A percentile compares a stretch with the other conserved stretches of the same genome.
Conservation (phyloP, 2,113 vertebrate genomes). For the Protomyctophum bolini region DNA sequence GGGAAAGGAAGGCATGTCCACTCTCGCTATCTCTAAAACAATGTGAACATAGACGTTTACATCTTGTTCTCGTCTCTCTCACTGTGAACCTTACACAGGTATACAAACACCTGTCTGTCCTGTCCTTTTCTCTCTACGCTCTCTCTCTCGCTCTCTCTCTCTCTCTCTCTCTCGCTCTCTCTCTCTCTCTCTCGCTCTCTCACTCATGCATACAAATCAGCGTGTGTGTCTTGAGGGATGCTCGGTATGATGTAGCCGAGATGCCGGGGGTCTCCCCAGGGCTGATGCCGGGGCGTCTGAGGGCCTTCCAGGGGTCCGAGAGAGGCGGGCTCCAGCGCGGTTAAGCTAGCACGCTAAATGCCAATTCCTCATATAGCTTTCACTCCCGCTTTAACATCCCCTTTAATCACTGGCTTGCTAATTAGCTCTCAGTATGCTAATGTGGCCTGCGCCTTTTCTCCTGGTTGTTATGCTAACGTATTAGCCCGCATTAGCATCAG, state of each 20-base stretch:
- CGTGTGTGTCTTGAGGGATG: no score
- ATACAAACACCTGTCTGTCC: neutral
- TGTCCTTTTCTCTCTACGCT: neutral
- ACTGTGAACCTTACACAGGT: neutral
- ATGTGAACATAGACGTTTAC: neutral
- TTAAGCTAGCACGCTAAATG: slow-evolving; percentile 15
- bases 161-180: neutral
- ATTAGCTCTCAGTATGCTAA: slow-evolving; percentile 73
- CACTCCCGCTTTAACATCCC: slow-evolving; percentile 61
- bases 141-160: neutral
- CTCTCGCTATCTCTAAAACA: neutral
- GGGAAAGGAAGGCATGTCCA: neutral
- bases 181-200: neutral
- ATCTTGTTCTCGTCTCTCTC: neutral
- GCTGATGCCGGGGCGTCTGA: neutral
- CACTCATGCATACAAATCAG: neutral
- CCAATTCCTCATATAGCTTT: slow-evolving; percentile 42
- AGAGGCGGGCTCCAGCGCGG: slow-evolving; percentile 3
- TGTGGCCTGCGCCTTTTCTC: slow-evolving; percentile 54
- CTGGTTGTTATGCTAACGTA: slow-evolving; percentile 75
- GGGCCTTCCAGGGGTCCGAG: neutral
- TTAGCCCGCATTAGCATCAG: slow-evolving; percentile 75
- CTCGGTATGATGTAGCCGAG: no score
- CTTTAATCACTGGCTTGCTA: slow-evolving; percentile 74
- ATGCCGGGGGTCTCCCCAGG: no score